Conservation (phyloP, 2,797 vertebrate species). For the Platalea minor region DNA sequence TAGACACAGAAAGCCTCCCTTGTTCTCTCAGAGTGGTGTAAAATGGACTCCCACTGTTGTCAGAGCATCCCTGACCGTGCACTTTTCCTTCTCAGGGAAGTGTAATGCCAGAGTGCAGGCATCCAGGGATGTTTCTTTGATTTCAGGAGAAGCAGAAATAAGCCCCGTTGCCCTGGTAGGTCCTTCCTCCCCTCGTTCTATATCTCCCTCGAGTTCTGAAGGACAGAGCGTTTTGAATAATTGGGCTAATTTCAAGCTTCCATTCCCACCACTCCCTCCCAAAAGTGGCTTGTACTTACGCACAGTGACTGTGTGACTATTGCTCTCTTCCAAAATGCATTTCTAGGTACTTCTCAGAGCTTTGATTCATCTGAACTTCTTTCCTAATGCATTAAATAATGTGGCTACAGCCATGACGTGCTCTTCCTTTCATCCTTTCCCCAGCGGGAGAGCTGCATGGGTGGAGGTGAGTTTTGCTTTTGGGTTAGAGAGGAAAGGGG, state of each 20-base stretch:
- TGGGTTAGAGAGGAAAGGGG: background rate
- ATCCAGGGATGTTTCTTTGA: background rate
- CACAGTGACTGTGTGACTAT: background rate
- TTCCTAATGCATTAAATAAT: background rate
- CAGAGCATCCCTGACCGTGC: background rate
- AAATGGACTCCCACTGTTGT: constrained; percentile 14
- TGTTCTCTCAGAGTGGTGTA: background rate
- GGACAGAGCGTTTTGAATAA: background rate
- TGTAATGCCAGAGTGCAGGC: background rate
- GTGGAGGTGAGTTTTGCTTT: background rate
- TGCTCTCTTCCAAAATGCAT: background rate
- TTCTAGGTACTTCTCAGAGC: background rate
- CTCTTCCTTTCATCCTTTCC: background rate
- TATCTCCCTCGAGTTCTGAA: background rate
- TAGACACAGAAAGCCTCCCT: constrained; percentile 22
- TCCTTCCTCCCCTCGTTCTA: background rate
- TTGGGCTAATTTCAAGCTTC: constrained; percentile 6
- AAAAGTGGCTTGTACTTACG: background rate
- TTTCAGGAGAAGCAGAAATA: constrained; percentile 7
- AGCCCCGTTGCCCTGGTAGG: background rate
- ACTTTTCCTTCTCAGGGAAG: background rate
- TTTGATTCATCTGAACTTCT: background rate
- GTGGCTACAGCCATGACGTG: fast-evolving
- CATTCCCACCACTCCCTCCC: background rate
- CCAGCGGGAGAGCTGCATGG: background rate